A percentile compares a stretch with the other conserved stretches of the same genome.
Conservation (phyloP, 2,888 invertebrate genomes). For the Hyposoter didymator region DNA sequence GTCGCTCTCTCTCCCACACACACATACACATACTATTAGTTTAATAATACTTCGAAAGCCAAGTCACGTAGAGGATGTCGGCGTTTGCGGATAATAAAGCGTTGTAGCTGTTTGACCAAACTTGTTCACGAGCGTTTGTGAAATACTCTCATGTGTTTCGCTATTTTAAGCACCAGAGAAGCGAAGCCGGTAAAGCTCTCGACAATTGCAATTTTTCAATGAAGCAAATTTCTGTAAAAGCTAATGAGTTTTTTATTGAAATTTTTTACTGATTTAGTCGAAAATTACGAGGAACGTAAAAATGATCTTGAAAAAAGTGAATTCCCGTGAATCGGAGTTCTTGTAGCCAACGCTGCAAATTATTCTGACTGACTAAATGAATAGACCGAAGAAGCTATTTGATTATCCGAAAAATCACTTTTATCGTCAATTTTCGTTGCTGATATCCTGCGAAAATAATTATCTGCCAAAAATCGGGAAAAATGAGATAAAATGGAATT, state of each 20-base stretch:
- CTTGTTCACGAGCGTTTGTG: constrained; percentile 72
- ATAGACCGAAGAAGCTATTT: too few relatives aligned
- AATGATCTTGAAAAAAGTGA: too few relatives aligned
- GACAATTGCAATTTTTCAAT: constrained; percentile 54
- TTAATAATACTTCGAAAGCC: constrained; percentile 76
- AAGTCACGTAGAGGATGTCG: constrained; percentile 73
- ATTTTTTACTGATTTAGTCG: not conserved
- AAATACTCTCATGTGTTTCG: constrained; percentile 44
- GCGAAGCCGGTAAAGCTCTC: not conserved
- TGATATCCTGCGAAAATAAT: too few relatives aligned
- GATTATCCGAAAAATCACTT: too few relatives aligned
- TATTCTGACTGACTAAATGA: too few relatives aligned
- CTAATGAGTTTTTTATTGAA: not conserved
- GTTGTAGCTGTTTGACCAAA: constrained; percentile 63
- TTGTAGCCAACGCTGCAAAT: too few relatives aligned
- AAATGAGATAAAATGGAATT: constrained; percentile 33
- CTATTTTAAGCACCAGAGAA: not conserved
- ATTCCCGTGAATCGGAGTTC: too few relatives aligned
- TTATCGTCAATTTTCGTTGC: too few relatives aligned
- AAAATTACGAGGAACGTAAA: not conserved
- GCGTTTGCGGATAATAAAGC: constrained; percentile 70
- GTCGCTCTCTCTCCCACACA: not conserved
- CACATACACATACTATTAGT: constrained; percentile 52
- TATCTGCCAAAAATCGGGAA: not conserved
- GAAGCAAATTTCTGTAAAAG: constrained; percentile 6